phyloP scores from a whole-genome alignment of 2,888 invertebrate species.

The Dicyrtomina minuta region DNA sequence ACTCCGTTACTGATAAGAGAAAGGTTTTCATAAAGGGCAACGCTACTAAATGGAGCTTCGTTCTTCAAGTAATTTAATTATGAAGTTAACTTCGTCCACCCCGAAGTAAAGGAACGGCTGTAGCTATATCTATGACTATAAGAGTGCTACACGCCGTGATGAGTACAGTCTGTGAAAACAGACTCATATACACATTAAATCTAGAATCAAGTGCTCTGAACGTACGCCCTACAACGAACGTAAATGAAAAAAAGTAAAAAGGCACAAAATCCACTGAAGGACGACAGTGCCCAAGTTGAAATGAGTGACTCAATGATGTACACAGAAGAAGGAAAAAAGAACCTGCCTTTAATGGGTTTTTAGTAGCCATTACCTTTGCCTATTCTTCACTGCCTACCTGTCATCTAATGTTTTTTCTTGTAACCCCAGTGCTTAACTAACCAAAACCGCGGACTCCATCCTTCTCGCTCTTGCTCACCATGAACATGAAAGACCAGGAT shows the following conservation, averaged over 20 bases:
- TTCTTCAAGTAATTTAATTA: constrained; percentile 29
- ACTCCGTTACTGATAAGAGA: constrained; percentile 16
- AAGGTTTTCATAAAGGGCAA: constrained; percentile 1
- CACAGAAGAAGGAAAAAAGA: constrained; percentile 8
- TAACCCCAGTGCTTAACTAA: no score
- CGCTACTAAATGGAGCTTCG: constrained; percentile 22
- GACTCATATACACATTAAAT: constrained; percentile 3
- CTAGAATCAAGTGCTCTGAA: not conserved
- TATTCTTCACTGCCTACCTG: constrained; percentile 4
- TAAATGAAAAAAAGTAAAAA: not conserved
- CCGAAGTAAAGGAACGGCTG: not conserved
- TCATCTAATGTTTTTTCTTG: not conserved
- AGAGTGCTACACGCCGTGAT: not conserved
- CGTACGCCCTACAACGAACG: no score
- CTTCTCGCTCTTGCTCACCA: no score
- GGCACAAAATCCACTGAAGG: not conserved
- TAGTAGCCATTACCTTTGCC: constrained; percentile 7
- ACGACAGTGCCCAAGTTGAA: not conserved
- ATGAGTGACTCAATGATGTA: constrained; percentile 6
- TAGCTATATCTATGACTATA: not conserved
- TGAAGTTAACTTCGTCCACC: constrained; percentile 17
- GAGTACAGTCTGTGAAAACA: not conserved
- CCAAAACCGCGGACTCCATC: no score
- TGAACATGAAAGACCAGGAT: no score
- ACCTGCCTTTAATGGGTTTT: constrained; percentile 1